phyloP scores from a whole-genome alignment of 1,140 invertebrate species.

The Dendrolimus punctatus region DNA sequence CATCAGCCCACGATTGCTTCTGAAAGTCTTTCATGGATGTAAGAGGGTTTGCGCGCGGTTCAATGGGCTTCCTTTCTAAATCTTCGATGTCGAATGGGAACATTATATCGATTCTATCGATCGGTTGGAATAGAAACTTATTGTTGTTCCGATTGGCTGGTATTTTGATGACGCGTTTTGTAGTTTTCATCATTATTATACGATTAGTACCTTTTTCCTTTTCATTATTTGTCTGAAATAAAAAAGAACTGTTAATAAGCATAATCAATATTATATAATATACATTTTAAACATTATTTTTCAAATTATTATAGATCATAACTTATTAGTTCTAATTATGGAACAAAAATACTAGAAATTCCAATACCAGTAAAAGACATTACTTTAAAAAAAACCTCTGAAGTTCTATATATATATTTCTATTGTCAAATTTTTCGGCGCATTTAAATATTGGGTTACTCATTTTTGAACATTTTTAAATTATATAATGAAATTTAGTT shows the following conservation, averaged over 20 bases:
- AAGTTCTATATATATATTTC: too few relatives aligned
- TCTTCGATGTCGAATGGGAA: constrained; percentile 48
- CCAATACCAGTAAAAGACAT: too few relatives aligned
- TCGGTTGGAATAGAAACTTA: constrained; percentile 51
- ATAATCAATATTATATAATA: not conserved
- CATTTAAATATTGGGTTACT: too few relatives aligned
- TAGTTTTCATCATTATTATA: constrained; percentile 64
- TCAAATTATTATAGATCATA: not conserved
- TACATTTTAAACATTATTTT: not conserved
- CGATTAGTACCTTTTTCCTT: constrained; percentile 40
- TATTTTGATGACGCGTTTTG: constrained; percentile 61
- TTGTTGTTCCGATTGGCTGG: constrained; percentile 42
- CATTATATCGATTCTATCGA: constrained; percentile 52
- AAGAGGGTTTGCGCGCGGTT: constrained; percentile 39
- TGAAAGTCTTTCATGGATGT: constrained; percentile 39
- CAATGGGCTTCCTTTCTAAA: constrained; percentile 37
- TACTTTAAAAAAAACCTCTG: too few relatives aligned
- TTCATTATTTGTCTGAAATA: constrained; percentile 34
- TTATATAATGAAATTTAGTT: too few relatives aligned
- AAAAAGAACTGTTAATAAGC: not conserved
- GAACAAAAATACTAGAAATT: too few relatives aligned
- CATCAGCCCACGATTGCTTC: constrained; percentile 56
- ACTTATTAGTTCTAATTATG: too few relatives aligned
- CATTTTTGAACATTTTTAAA: too few relatives aligned
- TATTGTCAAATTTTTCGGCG: too few relatives aligned